Evolutionary conservation across 2,888 invertebrate species (phyloP).

Genomic region (Caenorhabditis virilis): DNA sequence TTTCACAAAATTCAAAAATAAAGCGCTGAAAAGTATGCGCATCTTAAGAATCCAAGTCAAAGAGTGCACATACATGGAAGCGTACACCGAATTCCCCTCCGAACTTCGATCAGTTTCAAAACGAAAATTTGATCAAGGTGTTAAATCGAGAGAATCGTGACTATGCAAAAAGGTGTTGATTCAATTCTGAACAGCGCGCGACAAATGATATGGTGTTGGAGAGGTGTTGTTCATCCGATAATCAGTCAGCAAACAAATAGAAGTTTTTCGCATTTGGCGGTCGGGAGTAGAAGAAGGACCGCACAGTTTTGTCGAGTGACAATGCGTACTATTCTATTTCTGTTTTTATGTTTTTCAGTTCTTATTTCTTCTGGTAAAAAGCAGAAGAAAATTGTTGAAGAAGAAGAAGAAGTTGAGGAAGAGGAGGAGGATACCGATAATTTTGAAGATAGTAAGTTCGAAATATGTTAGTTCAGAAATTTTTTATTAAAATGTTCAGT

Average conservation of each 20-base stretch:
- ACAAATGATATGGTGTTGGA: not conserved
- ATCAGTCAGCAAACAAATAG: constrained; percentile 36
- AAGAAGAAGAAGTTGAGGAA: constrained; percentile 15
- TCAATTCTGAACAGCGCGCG: not conserved
- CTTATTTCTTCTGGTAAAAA: constrained; percentile 11
- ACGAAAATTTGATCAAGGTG: not conserved
- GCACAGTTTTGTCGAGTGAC: no score
- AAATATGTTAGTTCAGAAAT: not conserved
- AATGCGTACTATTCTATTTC: not conserved
- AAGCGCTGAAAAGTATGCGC: constrained; percentile 3
- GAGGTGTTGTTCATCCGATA: constrained; percentile 15
- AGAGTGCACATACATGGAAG: not conserved
- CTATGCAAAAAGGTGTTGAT: constrained; percentile 36
- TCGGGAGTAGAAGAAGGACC: no score
- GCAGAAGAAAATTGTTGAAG: constrained; percentile 7
- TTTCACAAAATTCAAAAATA: not conserved
- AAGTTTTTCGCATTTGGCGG: no score
- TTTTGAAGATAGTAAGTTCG: constrained; percentile 46
- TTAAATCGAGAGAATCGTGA: constrained; percentile 19
- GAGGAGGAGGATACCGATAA: constrained; percentile 20
- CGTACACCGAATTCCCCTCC: no score
- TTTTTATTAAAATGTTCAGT: constrained; percentile 42
- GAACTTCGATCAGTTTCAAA: not conserved
- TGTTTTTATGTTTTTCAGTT: constrained; percentile 3
- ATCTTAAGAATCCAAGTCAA: no score